Conservation (phyloP, 1,140 invertebrate genomes). For the Lutraria rhynchaena region DNA sequence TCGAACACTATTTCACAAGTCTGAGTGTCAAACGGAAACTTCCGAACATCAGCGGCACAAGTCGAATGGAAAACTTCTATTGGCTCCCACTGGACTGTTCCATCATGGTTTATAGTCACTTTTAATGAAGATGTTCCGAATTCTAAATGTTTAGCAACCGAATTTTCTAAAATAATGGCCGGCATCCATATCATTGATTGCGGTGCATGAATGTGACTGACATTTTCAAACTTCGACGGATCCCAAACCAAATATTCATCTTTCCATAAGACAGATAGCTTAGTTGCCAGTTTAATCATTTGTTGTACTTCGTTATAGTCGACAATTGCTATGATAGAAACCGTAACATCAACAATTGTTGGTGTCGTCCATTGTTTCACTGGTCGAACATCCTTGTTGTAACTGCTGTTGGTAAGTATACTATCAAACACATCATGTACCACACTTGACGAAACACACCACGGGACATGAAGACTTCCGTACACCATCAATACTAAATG, state of each 20-base stretch:
- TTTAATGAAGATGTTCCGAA: conserved; percentile 3
- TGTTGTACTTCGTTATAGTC: conserved; percentile 59
- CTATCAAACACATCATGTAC: conserved; percentile 40
- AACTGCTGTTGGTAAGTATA: conserved; percentile 26
- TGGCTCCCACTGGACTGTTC: conserved; percentile 48
- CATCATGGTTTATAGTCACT: conserved; percentile 17
- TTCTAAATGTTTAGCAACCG: conserved; percentile 35
- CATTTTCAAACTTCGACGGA: conserved; percentile 9
- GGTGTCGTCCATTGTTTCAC: conserved; percentile 33
- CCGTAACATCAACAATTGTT: conserved; percentile 17
- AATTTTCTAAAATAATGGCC: conserved; percentile 48
- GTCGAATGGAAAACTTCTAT: conserved; percentile 93
- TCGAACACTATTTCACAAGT: conserved; percentile 91
- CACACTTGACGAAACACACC: no score
- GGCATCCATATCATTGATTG: conserved; percentile 57
- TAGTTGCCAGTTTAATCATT: conserved; percentile 48
- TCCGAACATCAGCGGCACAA: conserved; percentile 98
- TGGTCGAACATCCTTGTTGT: conserved; percentile 41
- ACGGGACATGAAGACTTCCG: no score
- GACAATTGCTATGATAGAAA: conserved; percentile 34
- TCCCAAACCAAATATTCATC: conserved; percentile 59
- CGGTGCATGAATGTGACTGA: conserved; percentile 33
- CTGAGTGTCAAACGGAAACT: conserved; percentile 97
- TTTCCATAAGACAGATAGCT: conserved; percentile 48
- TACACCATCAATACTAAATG: no score